Conservation (phyloP, 1,140 invertebrate species). For the Nautilus pompilius region DNA sequence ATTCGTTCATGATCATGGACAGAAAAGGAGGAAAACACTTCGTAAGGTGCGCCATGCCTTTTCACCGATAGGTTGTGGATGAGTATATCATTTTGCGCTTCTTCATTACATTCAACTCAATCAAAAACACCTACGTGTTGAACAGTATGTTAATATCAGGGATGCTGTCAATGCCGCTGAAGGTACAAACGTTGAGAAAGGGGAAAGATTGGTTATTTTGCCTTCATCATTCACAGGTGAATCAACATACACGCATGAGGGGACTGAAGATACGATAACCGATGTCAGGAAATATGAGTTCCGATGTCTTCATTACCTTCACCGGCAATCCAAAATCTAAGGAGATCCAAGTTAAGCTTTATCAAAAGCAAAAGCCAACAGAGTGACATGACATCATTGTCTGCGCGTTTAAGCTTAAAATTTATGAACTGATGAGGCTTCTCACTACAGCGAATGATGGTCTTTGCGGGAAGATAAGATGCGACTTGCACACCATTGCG, state of each 20-base stretch:
- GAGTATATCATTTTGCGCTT: not conserved
- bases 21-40: not conserved
- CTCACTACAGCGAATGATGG: not conserved
- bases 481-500: not conserved
- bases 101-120: not conserved
- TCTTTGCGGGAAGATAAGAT: not conserved
- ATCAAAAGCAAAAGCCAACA: slow-evolving; percentile 28
- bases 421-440: not conserved
- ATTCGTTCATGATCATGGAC: not conserved
- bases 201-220: slow-evolving; percentile 40
- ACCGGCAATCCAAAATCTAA: slow-evolving; percentile 56
- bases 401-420: slow-evolving; percentile 59
- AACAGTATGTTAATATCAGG: not conserved
- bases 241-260: slow-evolving; percentile 55
- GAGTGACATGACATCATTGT: slow-evolving; percentile 56
- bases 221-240: slow-evolving; percentile 51
- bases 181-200: not conserved
- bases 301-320: slow-evolving; percentile 56
- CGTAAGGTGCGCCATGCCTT: not conserved
- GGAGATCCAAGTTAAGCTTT: slow-evolving; percentile 49
- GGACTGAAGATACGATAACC: slow-evolving; percentile 57
- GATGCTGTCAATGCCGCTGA: not conserved
- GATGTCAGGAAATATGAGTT: slow-evolving; percentile 57
- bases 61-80: not conserved
- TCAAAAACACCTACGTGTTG: not conserved